Percentiles rank a stretch among this genome's conserved stretches.
phyloP scores from a whole-genome alignment of 2,797 vertebrate species.

The Aplochiton taeniatus region DNA sequence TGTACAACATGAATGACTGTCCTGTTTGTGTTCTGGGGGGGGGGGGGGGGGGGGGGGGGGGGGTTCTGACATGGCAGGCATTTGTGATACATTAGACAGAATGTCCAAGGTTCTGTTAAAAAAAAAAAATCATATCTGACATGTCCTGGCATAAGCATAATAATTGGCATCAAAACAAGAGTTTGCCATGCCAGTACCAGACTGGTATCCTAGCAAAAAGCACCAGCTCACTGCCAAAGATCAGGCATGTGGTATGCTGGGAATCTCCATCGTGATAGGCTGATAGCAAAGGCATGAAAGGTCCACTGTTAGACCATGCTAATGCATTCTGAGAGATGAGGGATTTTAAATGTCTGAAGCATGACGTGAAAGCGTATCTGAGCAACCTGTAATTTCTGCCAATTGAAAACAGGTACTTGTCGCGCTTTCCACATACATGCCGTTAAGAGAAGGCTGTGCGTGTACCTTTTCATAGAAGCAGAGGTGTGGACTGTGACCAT shows the following conservation, averaged over 20 bases:
- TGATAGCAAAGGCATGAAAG: slow-evolving; percentile 37
- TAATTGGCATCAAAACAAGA: not conserved
- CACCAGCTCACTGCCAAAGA: slow-evolving; percentile 39
- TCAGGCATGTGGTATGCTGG: slow-evolving; percentile 43
- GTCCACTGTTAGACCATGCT: slow-evolving; percentile 40
- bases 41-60: no score
- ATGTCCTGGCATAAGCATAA: not conserved
- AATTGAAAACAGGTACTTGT: slow-evolving; percentile 24
- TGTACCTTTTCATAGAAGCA: slow-evolving; percentile 26
- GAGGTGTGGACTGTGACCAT: slow-evolving; percentile 17
- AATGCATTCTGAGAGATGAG: slow-evolving; percentile 45
- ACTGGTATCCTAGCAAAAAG: slow-evolving; percentile 24
- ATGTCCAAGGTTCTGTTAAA: no score
- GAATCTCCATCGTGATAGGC: slow-evolving; percentile 38
- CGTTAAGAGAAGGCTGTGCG: not conserved
- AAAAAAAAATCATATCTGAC: not conserved
- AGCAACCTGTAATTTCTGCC: slow-evolving; percentile 32
- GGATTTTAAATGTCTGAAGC: slow-evolving; percentile 31
- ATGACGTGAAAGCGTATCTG: slow-evolving; percentile 22
- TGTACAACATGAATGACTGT: slow-evolving; percentile 80
- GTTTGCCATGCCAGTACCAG: not conserved
- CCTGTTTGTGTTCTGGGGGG: slow-evolving; percentile 24
- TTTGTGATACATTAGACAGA: slow-evolving; percentile 3
- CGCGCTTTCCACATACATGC: slow-evolving; percentile 27
- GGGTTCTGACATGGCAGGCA: no score